Base-by-base conservation (phyloP, 1,140 invertebrate genomes). In the Drosophila repleta region DNA sequence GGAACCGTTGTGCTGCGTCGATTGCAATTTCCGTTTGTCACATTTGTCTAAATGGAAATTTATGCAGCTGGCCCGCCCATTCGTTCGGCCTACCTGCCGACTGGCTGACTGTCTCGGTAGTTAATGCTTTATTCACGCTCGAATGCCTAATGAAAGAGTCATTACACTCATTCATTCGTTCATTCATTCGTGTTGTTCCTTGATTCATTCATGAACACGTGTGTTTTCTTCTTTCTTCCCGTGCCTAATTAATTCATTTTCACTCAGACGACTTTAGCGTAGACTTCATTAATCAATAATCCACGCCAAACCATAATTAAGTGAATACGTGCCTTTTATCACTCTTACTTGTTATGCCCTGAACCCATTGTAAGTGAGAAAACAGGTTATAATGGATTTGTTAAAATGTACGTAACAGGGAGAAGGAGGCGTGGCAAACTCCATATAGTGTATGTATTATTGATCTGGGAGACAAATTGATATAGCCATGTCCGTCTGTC, bases 21-120 rank as follows among this genome's bases (percentile, higher is more conserved):
- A 78, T 88, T 82, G 82, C 83, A 87, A 88, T 88, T 87, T 87
- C 82, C 82, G 83, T 78, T 87, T 87, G 82, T 82, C 83, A 88
- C 82, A 88, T 82, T 87, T 87, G 79, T 82, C 82, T 79, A 82
- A 87, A 88, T 88, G 82, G 75, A 87, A 87, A 87, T 87, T 87
- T 87, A 87, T 88, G 82, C 83, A 87, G 67, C 41, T 66, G 51
- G 43, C 39, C 48, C 37, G 13, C 17, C 29, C 4, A 8, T 29
- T 29, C 8, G 6, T 24, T 32, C 7, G 3, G 0, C 7, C n/a
- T n/a, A 15, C 39, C 4, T 43, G 39, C 8, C 11, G 11, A 35
- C 11, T 10, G n/a, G 45, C 4, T 45, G 45, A 7, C 45, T 55
- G 39, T 32, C 29, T 32, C 71, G 75, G 21, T 55, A 70, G 71